Evolutionary conservation across 2,888 invertebrate species (phyloP).

Genomic region (Ametastegia equiseti): DNA sequence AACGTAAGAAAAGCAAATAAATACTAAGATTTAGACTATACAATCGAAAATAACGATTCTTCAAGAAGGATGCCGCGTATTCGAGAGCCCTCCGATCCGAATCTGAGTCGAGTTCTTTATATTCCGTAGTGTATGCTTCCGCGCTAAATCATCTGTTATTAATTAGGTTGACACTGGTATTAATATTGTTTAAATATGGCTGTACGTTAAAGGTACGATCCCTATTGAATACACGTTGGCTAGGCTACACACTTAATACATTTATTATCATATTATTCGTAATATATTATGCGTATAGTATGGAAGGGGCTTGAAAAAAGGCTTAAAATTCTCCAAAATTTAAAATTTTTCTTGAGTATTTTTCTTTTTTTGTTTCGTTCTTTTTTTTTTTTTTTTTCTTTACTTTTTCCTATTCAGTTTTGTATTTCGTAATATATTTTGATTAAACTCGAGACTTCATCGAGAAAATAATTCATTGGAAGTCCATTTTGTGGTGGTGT

Average conservation of each 20-base stretch:
- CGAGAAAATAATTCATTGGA: constrained; percentile 29
- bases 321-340: constrained; percentile 24
- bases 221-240: constrained; percentile 71
- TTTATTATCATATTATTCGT: constrained; percentile 72
- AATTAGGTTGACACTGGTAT: constrained; percentile 66
- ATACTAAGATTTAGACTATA: background rate
- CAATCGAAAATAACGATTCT: background rate
- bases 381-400: background rate
- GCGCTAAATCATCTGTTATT: constrained; percentile 67
- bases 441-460: constrained; percentile 17
- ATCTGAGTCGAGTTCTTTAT: constrained; percentile 67
- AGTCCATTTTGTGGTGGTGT: constrained; percentile 33
- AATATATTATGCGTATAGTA: constrained; percentile 52
- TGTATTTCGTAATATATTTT: constrained; percentile 11
- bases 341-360: background rate
- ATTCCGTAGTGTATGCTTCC: constrained; percentile 74
- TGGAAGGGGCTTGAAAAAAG: constrained; percentile 29
- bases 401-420: background rate
- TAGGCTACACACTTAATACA: constrained; percentile 75
- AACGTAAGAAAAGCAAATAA: background rate
- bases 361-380: background rate
- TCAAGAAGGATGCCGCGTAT: constrained; percentile 48
- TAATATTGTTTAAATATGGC: constrained; percentile 74
- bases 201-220: constrained; percentile 58
- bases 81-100: constrained; percentile 71